Percentiles rank a stretch among this genome's conserved stretches.
Evolutionary conservation across 2,797 vertebrate species (phyloP).

Genomic region (Paramormyrops hopkinsi): DNA sequence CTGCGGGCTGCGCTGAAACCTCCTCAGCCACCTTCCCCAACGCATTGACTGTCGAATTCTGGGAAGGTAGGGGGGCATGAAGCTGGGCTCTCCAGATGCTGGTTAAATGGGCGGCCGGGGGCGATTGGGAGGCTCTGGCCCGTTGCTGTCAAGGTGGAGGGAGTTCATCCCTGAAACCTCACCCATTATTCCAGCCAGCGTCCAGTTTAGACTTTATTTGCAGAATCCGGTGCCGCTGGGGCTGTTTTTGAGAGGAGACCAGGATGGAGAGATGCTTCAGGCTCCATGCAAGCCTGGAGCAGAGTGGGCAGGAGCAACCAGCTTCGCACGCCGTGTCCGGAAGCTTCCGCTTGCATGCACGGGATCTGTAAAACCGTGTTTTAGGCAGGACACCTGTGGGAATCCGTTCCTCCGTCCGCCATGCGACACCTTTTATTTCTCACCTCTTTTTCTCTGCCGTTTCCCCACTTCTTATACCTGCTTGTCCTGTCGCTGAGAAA

Average conservation of each 20-base stretch:
- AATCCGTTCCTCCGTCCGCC: not conserved
- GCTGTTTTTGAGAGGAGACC: constrained; percentile 25
- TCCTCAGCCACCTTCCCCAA: constrained; percentile 49
- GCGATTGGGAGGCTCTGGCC: not conserved
- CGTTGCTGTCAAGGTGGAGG: constrained; percentile 35
- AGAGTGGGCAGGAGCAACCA: not conserved
- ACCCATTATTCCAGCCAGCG: not conserved
- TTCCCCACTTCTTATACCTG: not conserved
- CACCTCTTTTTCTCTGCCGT: not conserved
- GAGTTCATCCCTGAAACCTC: constrained; percentile 12
- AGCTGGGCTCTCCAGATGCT: not conserved
- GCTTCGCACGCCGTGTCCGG: not conserved
- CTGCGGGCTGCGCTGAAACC: constrained; percentile 46
- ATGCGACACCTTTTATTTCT: not conserved
- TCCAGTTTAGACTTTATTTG: constrained; percentile 26
- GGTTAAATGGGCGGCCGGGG: not conserved
- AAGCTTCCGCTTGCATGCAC: not conserved
- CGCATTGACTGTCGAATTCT: not conserved
- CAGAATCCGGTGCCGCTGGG: constrained; percentile 14
- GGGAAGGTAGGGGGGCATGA: not conserved
- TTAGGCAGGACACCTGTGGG: not conserved
- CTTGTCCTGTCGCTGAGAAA: not conserved
- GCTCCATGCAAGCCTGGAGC: not conserved
- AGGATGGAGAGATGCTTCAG: not conserved
- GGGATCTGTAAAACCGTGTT: not conserved